A percentile compares a stretch with the other conserved stretches of the same genome.
Evolutionary conservation across 2,113 vertebrate genomes (phyloP).

Genomic region (Paedocypris sp.): DNA sequence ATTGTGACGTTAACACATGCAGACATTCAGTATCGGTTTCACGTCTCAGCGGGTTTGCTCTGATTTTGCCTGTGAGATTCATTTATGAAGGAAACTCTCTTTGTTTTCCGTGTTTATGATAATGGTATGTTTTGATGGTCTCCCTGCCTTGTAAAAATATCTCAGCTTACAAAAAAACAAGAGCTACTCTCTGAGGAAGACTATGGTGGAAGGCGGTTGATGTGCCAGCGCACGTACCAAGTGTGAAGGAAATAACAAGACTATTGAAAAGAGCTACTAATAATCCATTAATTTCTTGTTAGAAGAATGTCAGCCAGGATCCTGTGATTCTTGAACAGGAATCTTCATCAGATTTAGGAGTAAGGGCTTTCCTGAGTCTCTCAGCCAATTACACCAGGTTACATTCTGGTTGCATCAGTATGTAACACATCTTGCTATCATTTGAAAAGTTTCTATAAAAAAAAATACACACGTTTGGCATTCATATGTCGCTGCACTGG

Average conservation of each 20-base stretch:
- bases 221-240: too few species aligned
- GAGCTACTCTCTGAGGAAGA: background rate
- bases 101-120: conserved; percentile 10
- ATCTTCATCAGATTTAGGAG: background rate
- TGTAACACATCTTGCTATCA: background rate
- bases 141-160: conserved; percentile 13
- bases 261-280: too few species aligned
- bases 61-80: conserved; percentile 3
- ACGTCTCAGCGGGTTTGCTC: background rate
- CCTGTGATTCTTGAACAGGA: background rate
- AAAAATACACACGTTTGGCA: too few species aligned
- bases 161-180: conserved; percentile 31
- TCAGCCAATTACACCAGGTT: background rate
- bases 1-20: background rate
- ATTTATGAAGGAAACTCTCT: background rate
- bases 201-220: background rate
- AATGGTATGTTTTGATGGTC: conserved; percentile 26
- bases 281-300: too few species aligned
- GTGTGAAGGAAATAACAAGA: too few species aligned
- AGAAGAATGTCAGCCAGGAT: background rate
- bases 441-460: background rate
- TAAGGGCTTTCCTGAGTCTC: background rate
- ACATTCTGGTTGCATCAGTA: background rate
- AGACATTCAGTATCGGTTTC: background rate
- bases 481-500: too few species aligned